phyloP scores from a whole-genome alignment of 2,888 invertebrate genomes.

The Serripes groenlandicus region DNA sequence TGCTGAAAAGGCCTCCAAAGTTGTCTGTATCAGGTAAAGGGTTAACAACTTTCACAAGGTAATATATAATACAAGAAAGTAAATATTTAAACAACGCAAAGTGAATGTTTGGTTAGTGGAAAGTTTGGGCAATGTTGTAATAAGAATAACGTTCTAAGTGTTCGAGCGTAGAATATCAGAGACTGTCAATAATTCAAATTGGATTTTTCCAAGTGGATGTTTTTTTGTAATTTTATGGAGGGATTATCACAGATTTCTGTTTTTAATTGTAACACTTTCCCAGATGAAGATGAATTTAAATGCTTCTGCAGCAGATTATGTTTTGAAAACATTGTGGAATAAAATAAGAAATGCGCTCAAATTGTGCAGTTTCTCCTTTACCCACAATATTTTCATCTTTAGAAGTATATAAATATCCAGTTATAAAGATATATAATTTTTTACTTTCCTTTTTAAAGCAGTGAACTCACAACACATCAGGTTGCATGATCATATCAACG shows the following conservation, averaged over 20 bases:
- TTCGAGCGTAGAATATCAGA: conserved; percentile 17
- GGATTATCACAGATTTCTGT: conserved; percentile 21
- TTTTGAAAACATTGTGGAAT: no score
- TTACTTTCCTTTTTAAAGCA: no score
- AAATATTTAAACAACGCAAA: conserved; percentile 54
- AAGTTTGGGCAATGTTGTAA: conserved; percentile 33
- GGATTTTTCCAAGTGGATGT: conserved; percentile 16
- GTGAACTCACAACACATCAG: no score
- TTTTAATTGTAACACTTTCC: no score
- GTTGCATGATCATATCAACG: no score
- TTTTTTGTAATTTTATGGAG: conserved; percentile 2
- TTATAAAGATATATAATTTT: no score
- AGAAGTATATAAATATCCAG: no score
- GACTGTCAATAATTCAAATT: conserved; percentile 16
- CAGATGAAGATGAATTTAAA: no score
- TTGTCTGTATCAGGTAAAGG: not conserved
- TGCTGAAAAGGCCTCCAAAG: not conserved
- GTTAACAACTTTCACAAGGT: conserved; percentile 11
- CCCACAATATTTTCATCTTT: no score
- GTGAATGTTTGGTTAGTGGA: conserved; percentile 37
- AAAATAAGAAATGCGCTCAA: no score
- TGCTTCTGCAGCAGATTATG: no score
- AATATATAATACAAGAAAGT: conserved; percentile 26
- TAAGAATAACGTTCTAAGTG: conserved; percentile 40
- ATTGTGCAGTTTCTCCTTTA: no score